These are phyloP conservation scores for Dicaeum eximium DNA, from an alignment of 2,113 vertebrate genomes.

Conservation along the genomic window DNA sequence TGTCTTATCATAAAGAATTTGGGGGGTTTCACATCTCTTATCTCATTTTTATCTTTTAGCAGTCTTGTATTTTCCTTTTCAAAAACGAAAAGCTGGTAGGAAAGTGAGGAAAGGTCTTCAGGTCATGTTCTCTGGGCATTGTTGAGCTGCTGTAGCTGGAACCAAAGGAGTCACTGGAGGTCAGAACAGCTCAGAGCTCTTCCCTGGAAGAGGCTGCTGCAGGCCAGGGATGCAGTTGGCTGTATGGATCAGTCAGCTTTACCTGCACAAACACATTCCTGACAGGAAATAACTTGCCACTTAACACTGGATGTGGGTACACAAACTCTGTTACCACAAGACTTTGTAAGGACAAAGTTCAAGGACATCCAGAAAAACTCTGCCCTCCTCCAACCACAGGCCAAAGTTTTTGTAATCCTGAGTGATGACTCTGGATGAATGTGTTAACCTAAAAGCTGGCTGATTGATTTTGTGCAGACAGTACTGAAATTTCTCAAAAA, in stretches of 20 bases:
- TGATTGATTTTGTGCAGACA: background rate
- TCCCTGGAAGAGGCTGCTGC: background rate
- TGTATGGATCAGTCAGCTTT: background rate
- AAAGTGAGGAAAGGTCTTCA: background rate
- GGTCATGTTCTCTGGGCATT: background rate
- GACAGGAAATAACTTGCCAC: background rate
- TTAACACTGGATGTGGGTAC: background rate
- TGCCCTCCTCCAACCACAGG: background rate
- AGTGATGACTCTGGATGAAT: background rate
- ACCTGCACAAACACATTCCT: background rate
- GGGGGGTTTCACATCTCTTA: background rate
- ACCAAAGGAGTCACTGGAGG: background rate
- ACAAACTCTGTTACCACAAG: background rate
- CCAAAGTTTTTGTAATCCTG: background rate
- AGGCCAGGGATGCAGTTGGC: background rate
- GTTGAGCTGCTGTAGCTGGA: background rate
- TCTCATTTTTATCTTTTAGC: background rate
- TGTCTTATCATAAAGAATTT: background rate
- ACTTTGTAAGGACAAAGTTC: background rate
- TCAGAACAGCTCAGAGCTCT: background rate
- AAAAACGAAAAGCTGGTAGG: background rate
- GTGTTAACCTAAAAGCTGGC: background rate
- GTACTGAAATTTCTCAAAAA: background rate
- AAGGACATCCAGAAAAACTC: background rate
- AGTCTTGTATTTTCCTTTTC: background rate